Base-by-base conservation (phyloP, 2,113 vertebrate species). In the Lepus americanus region DNA sequence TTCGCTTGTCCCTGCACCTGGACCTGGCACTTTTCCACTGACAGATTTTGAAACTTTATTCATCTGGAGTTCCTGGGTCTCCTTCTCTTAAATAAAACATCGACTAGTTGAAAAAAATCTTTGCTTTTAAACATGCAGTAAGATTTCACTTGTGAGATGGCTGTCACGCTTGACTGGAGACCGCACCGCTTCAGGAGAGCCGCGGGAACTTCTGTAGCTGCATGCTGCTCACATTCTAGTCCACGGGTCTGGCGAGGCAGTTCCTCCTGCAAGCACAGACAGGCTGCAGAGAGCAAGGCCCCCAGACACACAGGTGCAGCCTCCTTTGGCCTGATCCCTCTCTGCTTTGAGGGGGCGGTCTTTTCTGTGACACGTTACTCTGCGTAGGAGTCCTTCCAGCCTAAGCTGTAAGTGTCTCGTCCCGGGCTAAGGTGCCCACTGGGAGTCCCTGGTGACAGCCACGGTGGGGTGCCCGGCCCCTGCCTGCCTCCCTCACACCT, bases 381-480 rank as follows among this genome's bases (percentile, higher is more conserved):
- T 31, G 51, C 51, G 19, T 59, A 13, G 36, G 27, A 59, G 73
- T 49, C 44, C 55, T 74, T 89, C 51, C 20, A 86, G 11, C 39
- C 63, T 81, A 49, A 72, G 49, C 59, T 27, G 25, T 25, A 53
- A 53, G 1, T 0, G 0, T 49, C 69, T 67, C 20, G 3, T 29
- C 13, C 31, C 0, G 14, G 70, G 69, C 19, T 5, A n/a, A 31
- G 61, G 29, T 49, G 39, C 49, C 51, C 9, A 0, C 36, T 3
- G 59, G 59, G n/a, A 64, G 53, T 20, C 61, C 23, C 6, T 1
- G 17, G 10, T 22, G 44, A 61, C 12, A 33, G 77, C 44, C 19
- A 10, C 1, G 0, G 1, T 14, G 6, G 14, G 59, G 17, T 1
- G 14, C 31, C 53, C 53, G 9, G 29, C 23, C 23, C 29, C 64